phyloP scores from a whole-genome alignment of 2,113 vertebrate genomes.

The Labeo catla region DNA sequence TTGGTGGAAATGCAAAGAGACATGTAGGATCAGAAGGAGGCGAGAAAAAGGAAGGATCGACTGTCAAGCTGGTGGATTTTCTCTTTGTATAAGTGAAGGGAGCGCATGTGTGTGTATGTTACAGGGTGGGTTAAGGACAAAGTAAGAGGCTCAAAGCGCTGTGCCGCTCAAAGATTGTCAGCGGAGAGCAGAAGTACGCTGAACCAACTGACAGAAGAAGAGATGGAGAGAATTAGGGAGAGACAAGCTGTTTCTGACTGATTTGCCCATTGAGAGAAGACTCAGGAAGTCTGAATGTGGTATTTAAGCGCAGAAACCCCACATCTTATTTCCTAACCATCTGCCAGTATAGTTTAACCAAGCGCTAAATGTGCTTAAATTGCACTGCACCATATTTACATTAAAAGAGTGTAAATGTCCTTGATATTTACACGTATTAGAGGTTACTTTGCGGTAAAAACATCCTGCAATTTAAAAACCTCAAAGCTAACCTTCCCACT shows the following conservation, averaged over 20 bases:
- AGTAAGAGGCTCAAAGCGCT: constrained; percentile 3
- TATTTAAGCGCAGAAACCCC: neutral
- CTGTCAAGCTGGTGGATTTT: constrained; percentile 38
- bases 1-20: constrained; percentile 8
- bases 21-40: constrained; percentile 33
- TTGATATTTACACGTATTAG: neutral
- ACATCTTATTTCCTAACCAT: neutral
- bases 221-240: constrained; percentile 23
- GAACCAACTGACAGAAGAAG: constrained; percentile 40
- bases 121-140: constrained; percentile 6
- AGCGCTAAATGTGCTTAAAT: neutral
- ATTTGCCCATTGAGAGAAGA: constrained; percentile 11
- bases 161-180: constrained; percentile 1
- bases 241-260: constrained; percentile 30
- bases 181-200: constrained; percentile 55
- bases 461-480: neutral
- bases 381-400: constrained; percentile 1
- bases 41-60: constrained; percentile 43
- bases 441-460: neutral
- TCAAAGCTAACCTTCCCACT: neutral
- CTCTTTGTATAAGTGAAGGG: constrained; percentile 21
- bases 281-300: constrained; percentile 2
- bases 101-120: constrained; percentile 39
- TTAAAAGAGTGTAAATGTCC: neutral
- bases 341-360: neutral